Conservation (phyloP, 2,888 invertebrate species). For the Mylabris sibirica region DNA sequence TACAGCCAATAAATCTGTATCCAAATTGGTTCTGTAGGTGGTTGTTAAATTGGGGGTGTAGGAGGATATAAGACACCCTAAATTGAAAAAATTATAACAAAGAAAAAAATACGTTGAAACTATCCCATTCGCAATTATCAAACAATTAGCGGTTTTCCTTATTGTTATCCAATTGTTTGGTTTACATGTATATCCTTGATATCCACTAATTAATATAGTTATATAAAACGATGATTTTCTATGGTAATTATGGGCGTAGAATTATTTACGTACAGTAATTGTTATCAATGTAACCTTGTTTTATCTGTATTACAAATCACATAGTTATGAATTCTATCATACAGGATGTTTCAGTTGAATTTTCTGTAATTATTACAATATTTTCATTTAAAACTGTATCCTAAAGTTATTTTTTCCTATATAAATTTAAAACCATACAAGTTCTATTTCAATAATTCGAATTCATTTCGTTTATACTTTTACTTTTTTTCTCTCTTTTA, state of each 20-base stretch:
- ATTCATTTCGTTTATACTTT: no score
- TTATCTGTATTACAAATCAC: neutral
- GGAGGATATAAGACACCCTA: no score
- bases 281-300: neutral
- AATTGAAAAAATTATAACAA: no score
- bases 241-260: slow-evolving; percentile 9
- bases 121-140: neutral
- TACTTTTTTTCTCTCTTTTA: no score
- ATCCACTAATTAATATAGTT: neutral
- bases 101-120: no score
- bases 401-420: no score
- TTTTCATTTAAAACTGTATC: no score
- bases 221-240: neutral
- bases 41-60: no score
- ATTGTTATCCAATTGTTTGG: neutral
- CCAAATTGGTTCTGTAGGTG: neutral
- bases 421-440: no score
- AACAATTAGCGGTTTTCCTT: neutral
- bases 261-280: neutral
- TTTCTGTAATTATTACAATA: neutral
- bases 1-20: neutral
- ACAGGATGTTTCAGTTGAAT: neutral
- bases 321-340: neutral
- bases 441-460: no score
- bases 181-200: no score